Conservation (phyloP, 2,888 invertebrate genomes). For the Eristalis arbustorum region DNA sequence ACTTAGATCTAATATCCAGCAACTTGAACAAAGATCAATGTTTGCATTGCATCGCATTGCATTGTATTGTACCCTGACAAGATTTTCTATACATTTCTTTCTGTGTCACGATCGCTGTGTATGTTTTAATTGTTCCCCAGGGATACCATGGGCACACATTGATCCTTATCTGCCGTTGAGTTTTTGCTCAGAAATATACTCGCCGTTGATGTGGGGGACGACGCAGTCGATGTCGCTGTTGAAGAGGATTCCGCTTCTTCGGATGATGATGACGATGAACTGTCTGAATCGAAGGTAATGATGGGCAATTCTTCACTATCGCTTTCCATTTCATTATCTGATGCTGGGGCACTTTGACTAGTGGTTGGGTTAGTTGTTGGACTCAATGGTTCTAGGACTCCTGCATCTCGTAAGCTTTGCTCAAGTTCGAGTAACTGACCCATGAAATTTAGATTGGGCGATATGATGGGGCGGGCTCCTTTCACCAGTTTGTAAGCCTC, state of each 20-base stretch:
- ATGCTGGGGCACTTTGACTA: conserved; percentile 62
- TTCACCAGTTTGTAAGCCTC: conserved; percentile 95
- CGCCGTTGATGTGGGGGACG: conserved; percentile 55
- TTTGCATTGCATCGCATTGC: conserved; percentile 52
- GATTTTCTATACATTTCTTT: background rate
- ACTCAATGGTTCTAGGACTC: conserved; percentile 75
- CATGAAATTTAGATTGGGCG: conserved; percentile 97
- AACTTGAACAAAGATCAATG: conserved; percentile 50
- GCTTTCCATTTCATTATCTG: conserved; percentile 71
- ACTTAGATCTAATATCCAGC: conserved; percentile 46
- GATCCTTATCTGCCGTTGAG: conserved; percentile 28
- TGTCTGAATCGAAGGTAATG: conserved; percentile 49
- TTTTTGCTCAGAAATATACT: conserved; percentile 53
- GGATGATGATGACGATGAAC: conserved; percentile 51
- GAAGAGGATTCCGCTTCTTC: conserved; percentile 47
- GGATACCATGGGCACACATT: conserved; percentile 48
- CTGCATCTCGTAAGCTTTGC: conserved; percentile 83
- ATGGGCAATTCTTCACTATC: conserved; percentile 64
- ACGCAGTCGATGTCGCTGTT: conserved; percentile 58
- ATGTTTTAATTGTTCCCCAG: conserved; percentile 46
- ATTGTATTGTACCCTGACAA: background rate
- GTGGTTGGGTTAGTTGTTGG: conserved; percentile 71
- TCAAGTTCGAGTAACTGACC: conserved; percentile 93
- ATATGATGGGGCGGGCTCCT: conserved; percentile 92
- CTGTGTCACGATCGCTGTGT: conserved; percentile 26